These are phyloP conservation scores for Thamnophis sirtalis DNA, from an alignment of 2,113 vertebrate species.

Conservation along the genomic window DNA sequence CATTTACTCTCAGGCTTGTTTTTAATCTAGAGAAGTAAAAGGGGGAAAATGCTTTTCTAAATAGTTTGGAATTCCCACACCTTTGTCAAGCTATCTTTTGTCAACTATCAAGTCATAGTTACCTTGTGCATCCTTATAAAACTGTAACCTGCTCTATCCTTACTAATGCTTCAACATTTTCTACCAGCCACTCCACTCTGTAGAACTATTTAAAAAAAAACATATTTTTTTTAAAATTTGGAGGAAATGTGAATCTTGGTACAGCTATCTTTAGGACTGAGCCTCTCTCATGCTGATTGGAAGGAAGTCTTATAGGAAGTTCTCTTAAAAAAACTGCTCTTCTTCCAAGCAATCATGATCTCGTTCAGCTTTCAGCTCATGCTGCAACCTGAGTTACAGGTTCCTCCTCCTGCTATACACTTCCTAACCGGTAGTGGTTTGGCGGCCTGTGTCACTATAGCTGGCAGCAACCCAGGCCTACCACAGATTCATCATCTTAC, in stretches of 20 bases:
- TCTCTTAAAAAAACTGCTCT: constrained; percentile 81
- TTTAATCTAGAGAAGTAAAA: background rate
- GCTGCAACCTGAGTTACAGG: background rate
- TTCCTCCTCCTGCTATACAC: background rate
- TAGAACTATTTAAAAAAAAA: background rate
- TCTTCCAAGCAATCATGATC: constrained; percentile 80
- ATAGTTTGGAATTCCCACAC: background rate
- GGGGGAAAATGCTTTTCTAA: background rate
- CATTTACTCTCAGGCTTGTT: background rate
- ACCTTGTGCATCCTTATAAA: background rate
- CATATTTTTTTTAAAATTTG: too few relatives aligned
- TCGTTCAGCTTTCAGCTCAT: background rate
- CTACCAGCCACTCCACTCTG: background rate
- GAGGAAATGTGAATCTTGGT: fast-evolving
- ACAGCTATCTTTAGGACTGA: fast-evolving
- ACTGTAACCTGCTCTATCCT: background rate
- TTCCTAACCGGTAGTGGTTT: too few relatives aligned
- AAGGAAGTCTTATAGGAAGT: constrained; percentile 56
- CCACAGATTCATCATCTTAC: background rate
- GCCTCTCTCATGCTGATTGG: constrained; percentile 54
- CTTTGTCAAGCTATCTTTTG: background rate
- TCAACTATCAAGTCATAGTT: background rate
- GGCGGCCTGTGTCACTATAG: too few relatives aligned
- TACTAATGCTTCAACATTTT: background rate
- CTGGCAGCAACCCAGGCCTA: too few relatives aligned